phyloP scores from a whole-genome alignment of 2,113 vertebrate genomes.

The Sebastes fasciatus region DNA sequence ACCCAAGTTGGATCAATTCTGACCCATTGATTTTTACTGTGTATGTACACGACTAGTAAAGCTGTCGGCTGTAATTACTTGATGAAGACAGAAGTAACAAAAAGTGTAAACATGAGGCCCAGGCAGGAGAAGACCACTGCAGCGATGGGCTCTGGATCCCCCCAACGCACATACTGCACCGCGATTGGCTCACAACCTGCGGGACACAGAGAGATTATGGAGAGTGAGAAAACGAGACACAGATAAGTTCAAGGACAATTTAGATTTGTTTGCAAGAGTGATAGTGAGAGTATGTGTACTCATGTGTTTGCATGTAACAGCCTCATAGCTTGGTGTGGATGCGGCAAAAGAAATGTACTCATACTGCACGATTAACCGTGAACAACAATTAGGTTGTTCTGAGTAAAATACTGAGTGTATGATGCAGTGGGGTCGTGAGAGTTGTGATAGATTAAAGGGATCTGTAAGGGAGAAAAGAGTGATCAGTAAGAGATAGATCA shows the following conservation, averaged over 20 bases:
- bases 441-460: neutral
- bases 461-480: neutral
- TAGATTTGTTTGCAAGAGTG: neutral
- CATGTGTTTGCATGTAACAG: neutral
- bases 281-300: neutral
- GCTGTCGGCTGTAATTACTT: constrained; percentile 66
- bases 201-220: constrained; percentile 31
- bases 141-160: constrained; percentile 96
- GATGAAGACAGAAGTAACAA: constrained; percentile 95
- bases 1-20: neutral
- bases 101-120: constrained; percentile 93
- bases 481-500: neutral
- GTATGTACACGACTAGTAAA: neutral
- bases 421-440: neutral
- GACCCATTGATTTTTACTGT: neutral
- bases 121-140: constrained; percentile 96
- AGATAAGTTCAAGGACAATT: neutral
- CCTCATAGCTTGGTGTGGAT: neutral
- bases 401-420: neutral
- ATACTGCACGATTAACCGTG: neutral
- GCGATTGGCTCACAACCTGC: constrained; percentile 95
- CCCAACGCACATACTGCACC: constrained; percentile 96
- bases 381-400: neutral
- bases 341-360: neutral
- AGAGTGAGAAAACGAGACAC: neutral